These are phyloP conservation scores for Thymelicus acteon DNA, from an alignment of 2,888 invertebrate genomes.

Conservation along the genomic window DNA sequence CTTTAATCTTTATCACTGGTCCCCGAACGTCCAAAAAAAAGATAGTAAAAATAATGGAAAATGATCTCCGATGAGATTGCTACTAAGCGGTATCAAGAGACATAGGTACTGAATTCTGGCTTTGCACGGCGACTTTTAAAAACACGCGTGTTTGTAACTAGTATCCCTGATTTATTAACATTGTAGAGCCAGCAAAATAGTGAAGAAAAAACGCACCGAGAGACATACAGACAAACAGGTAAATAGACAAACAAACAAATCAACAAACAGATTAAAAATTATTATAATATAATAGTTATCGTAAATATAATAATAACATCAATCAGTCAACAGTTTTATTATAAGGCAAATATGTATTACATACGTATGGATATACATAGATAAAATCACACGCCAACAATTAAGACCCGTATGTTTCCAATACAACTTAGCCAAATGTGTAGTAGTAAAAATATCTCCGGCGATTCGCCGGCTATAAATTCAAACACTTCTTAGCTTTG, in stretches of 20 bases:
- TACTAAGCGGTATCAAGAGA: not conserved
- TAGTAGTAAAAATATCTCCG: constrained; percentile 44
- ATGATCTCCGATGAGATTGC: not conserved
- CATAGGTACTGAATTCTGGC: constrained; percentile 7
- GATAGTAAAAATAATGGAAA: constrained; percentile 18
- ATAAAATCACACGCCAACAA: too few relatives aligned
- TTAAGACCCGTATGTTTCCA: constrained; percentile 23
- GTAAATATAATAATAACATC: too few relatives aligned
- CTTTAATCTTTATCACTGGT: constrained; percentile 14
- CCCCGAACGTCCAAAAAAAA: constrained; percentile 18
- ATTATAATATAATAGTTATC: too few relatives aligned
- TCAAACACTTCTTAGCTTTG: constrained; percentile 40
- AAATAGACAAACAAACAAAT: too few relatives aligned
- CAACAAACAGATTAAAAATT: too few relatives aligned
- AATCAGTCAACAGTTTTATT: too few relatives aligned
- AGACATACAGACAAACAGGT: too few relatives aligned
- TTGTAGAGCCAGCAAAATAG: too few relatives aligned
- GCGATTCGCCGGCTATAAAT: constrained; percentile 39
- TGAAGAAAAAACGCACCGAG: too few relatives aligned
- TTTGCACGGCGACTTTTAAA: constrained; percentile 6
- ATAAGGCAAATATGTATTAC: too few relatives aligned
- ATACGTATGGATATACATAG: too few relatives aligned
- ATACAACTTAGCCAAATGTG: constrained; percentile 43
- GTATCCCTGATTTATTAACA: too few relatives aligned
- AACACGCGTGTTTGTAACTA: constrained; percentile 4